A percentile compares a stretch with the other conserved stretches of the same genome.
Evolutionary conservation across 1,140 invertebrate genomes (phyloP).

Genomic region (Tribolium madens): DNA sequence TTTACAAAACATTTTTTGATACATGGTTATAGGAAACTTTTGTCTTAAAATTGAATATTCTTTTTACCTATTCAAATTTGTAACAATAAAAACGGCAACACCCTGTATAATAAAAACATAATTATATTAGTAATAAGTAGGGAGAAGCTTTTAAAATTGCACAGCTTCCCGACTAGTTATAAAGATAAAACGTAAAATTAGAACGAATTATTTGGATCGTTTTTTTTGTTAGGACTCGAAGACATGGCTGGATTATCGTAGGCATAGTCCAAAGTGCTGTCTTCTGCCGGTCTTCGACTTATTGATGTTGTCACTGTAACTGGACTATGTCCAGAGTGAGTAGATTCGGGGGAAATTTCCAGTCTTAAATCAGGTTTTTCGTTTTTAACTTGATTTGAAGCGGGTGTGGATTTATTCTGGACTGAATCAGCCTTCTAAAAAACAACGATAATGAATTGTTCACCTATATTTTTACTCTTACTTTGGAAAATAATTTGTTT

Average conservation of each 20-base stretch:
- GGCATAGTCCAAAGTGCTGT: slow-evolving; percentile 76
- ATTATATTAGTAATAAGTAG: background rate
- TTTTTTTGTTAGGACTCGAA: slow-evolving; percentile 66
- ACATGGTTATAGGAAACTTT: too few relatives aligned
- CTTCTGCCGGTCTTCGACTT: slow-evolving; percentile 71
- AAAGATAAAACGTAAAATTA: background rate
- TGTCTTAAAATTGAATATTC: too few relatives aligned
- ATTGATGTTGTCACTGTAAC: slow-evolving; percentile 62
- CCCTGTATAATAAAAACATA: too few relatives aligned
- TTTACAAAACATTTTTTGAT: too few relatives aligned
- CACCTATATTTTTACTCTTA: slow-evolving; percentile 39
- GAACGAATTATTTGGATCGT: slow-evolving; percentile 3
- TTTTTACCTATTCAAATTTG: too few relatives aligned
- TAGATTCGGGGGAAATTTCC: slow-evolving; percentile 56
- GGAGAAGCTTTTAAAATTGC: slow-evolving; percentile 39
- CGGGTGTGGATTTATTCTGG: slow-evolving; percentile 20
- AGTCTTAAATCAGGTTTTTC: slow-evolving; percentile 59
- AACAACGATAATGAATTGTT: background rate
- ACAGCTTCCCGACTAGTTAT: slow-evolving; percentile 41
- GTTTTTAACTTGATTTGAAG: slow-evolving; percentile 23
- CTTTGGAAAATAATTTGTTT: slow-evolving; percentile 56
- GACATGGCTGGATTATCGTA: slow-evolving; percentile 79
- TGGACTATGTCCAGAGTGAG: slow-evolving; percentile 59
- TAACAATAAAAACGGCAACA: too few relatives aligned
- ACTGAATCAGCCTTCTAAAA: slow-evolving; percentile 33